Base-by-base conservation (phyloP, 2,888 invertebrate genomes). In the Volucella zonaria region DNA sequence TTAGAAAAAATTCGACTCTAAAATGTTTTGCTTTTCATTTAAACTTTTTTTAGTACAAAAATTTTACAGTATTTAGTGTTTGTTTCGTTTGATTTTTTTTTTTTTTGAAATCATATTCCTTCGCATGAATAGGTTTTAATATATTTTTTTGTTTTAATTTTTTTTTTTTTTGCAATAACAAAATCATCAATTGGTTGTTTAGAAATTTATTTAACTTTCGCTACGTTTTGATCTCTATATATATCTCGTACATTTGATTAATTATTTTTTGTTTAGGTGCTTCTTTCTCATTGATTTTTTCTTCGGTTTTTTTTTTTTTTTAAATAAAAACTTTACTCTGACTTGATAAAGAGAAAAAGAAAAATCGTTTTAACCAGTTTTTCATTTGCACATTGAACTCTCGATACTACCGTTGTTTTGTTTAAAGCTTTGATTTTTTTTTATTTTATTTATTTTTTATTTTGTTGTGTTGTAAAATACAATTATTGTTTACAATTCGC, bases 41-140 rank as follows among this genome's bases (percentile, higher is more conserved):
- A 12, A 23, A 78, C 68, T 67, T 62, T 56, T 82, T 81, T 86
- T 81, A 81, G 85, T 81, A 86, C 76, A 86, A 86, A 83, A 83
- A 51, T 59, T 83, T 83, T 86, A 82, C 74, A 78, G 52, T 78
- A 81, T 81, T 61, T 82, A 61, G 2, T 31, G 31, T 31, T 31
- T 31, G 31, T 31, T 80, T 54, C 64, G 73, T 59, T 78, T 79
- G 42, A 64, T 61, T 45, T 54, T 66, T 68, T 51, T 61, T 68
- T 31, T 40, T 81, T 67, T 66, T 31, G 0, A 31, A 59, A 31
- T 51, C 31, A 75, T 31, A 31, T 58, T 15, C 49, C 23, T 74
- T 75, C 67, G 75, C 47, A 58, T 59, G 40, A n/a, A 74, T 73
- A 15, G 31, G 6, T 31, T 31, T 31, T 31, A 6, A 31, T 31